Base-by-base conservation (phyloP, 2,797 vertebrate genomes). In the Sebastes miniatus region DNA sequence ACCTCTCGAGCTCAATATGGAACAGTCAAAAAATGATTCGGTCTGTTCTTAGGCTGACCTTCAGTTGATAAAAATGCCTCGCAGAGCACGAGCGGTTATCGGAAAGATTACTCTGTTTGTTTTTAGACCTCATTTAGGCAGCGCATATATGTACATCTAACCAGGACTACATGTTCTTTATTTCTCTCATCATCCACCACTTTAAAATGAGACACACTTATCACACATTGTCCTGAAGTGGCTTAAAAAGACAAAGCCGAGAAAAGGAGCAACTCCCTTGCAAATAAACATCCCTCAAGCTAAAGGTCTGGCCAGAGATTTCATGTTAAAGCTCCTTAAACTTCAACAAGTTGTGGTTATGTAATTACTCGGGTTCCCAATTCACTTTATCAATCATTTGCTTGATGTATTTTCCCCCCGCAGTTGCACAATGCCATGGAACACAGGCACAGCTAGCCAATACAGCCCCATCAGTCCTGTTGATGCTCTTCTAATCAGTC, bases 401-500 rank as follows among this genome's bases (percentile, higher is more conserved):
- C 43, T 77, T 47, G 64, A 69, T 76, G 29, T 65, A 7, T 73
- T 50, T 61, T 12, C 50, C 12, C 10, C 32, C 47, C 22, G 11
- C 67, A 76, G 20, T 71, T 61, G 39, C 73, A 88, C 47, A 58
- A 36, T 36, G 64, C 59, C 36, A 25, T 27, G 24, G 36, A 69
- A 56, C 47, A 70, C 54, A 73, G 11, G 31, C 62, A 25, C 59
- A 54, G 78, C 74, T 76, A 73, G 70, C 80, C 79, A 82, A 54
- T 66, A 50, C 20, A 52, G 52, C 22, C 66, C 77, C 65, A 63
- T 80, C 74, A 67, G 82, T 87, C 61, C 76, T 32, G 50, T 78
- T 88, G 83, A 83, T 90, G 87, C 84, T 81, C 79, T 69, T 72
- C 75, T 78, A 83, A 89, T 91, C 86, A 90, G 83, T 90, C 83